Percentiles rank a stretch among this genome's conserved stretches.
Conservation (phyloP, 2,888 invertebrate genomes). For the Drosophila anceps region DNA sequence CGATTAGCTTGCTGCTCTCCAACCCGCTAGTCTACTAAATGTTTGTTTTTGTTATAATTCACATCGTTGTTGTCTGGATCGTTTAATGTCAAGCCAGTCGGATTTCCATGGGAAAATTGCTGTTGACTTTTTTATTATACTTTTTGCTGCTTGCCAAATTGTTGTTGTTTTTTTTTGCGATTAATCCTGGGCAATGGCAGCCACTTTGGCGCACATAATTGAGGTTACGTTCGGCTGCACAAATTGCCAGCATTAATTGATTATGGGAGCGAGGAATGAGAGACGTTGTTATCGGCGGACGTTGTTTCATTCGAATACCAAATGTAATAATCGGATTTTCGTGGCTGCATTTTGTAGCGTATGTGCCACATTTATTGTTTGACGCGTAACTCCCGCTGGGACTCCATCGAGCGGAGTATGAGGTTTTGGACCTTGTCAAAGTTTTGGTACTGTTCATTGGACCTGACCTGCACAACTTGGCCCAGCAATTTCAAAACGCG, state of each 20-base stretch:
- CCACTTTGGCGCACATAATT: conserved; percentile 78
- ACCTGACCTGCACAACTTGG: conserved; percentile 62
- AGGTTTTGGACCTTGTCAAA: conserved; percentile 32
- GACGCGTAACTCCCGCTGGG: conserved; percentile 38
- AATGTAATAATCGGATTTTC: conserved; percentile 79
- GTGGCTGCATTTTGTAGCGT: conserved; percentile 66
- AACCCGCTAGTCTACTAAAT: conserved; percentile 22
- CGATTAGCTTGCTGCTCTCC: conserved; percentile 55
- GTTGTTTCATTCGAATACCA: conserved; percentile 39
- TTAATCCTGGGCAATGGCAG: conserved; percentile 69
- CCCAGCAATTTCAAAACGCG: conserved; percentile 54
- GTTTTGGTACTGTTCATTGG: conserved; percentile 34
- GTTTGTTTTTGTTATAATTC: conserved; percentile 76
- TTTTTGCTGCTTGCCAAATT: conserved; percentile 58
- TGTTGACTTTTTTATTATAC: conserved; percentile 21
- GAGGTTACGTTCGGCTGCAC: conserved; percentile 79
- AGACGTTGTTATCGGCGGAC: conserved; percentile 26
- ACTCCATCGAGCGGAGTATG: neutral
- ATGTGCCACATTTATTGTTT: conserved; percentile 73
- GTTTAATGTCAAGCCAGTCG: conserved; percentile 51
- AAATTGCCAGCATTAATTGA: conserved; percentile 81
- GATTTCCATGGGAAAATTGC: conserved; percentile 30
- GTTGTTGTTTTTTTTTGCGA: conserved; percentile 65
- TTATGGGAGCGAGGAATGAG: conserved; percentile 45
- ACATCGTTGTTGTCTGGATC: conserved; percentile 51